phyloP scores from a whole-genome alignment of 2,888 invertebrate genomes.

The Euzetes globulus region DNA sequence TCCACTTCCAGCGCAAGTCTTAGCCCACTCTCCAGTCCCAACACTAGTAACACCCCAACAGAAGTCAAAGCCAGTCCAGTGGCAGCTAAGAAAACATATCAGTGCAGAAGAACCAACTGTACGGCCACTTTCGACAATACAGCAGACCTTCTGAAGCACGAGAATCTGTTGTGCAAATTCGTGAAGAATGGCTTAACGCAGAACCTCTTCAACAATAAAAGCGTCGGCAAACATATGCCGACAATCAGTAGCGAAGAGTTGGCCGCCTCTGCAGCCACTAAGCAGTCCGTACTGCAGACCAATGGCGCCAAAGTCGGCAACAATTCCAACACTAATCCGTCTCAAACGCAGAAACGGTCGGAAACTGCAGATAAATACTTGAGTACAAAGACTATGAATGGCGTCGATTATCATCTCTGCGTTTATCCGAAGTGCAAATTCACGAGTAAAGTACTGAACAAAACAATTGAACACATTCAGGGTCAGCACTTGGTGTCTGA shows the following conservation, averaged over 20 bases:
- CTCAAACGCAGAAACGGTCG: background rate
- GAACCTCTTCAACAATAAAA: background rate
- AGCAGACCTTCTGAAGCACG: background rate
- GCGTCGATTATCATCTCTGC: constrained; percentile 14
- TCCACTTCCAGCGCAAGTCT: background rate
- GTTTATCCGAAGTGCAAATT: background rate
- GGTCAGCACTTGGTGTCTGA: background rate
- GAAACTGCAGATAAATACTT: constrained; percentile 12
- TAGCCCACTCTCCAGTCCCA: background rate
- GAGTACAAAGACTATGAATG: background rate
- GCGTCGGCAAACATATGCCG: background rate
- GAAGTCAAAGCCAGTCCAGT: background rate
- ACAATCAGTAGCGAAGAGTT: background rate
- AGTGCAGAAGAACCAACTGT: constrained; percentile 5
- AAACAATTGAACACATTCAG: constrained; percentile 23
- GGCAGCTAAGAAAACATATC: background rate
- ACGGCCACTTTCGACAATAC: background rate
- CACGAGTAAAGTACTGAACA: background rate
- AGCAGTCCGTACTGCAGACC: background rate
- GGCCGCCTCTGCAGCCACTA: background rate
- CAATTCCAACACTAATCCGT: background rate
- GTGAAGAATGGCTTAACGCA: background rate
- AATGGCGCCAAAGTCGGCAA: background rate
- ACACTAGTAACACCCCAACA: background rate
- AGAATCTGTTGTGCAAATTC: constrained; percentile 13